Percentiles rank a stretch among this genome's conserved stretches.
These are phyloP conservation scores for Saccostrea cuccullata DNA, from an alignment of 1,140 invertebrate genomes.

Conservation along the genomic window DNA sequence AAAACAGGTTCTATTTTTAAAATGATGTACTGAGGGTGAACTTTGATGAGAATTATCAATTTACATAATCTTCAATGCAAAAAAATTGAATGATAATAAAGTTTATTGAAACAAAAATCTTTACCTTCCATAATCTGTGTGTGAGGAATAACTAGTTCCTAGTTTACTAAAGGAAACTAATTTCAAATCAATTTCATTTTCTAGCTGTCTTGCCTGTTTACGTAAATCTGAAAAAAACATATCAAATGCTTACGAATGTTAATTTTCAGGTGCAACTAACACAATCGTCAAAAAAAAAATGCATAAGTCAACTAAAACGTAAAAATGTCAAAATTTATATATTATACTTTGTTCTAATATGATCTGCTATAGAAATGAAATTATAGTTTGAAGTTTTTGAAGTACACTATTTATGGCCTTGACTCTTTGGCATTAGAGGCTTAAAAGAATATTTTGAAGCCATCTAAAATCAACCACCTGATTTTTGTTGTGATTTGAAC, in stretches of 20 bases:
- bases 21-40: too few species aligned
- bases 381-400: too few species aligned
- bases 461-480: too few species aligned
- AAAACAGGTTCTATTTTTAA: too few species aligned
- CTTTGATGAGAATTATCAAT: too few species aligned
- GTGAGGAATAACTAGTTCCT: slow-evolving; percentile 82
- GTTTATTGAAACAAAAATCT: background rate
- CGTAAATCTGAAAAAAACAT: slow-evolving; percentile 86
- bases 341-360: background rate
- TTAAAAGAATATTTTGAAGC: too few species aligned
- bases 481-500: too few species aligned
- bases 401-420: background rate
- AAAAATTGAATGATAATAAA: background rate
- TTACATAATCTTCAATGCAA: too few species aligned
- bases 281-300: background rate
- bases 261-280: too few species aligned
- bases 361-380: too few species aligned
- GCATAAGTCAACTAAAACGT: too few species aligned
- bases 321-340: background rate
- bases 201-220: slow-evolving; percentile 93
- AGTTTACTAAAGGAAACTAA: slow-evolving; percentile 97
- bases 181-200: slow-evolving; percentile 98
- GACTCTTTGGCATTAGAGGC: too few species aligned
- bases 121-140: slow-evolving; percentile 74
- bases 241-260: background rate